Percentiles rank a stretch among this genome's conserved stretches.
Conservation (phyloP, 1,140 invertebrate species). For the Drosophila setifemur region DNA sequence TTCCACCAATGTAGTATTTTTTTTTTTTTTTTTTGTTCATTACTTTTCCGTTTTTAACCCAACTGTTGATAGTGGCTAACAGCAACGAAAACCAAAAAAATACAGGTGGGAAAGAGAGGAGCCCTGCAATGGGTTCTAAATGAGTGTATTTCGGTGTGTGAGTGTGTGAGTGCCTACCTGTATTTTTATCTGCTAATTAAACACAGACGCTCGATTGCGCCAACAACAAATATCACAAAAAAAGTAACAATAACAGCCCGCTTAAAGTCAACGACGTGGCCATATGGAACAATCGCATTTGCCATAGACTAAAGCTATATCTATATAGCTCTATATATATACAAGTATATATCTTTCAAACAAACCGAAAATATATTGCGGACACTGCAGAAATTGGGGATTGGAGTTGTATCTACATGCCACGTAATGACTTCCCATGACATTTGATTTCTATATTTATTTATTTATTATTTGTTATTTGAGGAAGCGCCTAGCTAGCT, state of each 20-base stretch:
- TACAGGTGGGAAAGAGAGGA: neutral
- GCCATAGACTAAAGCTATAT: neutral
- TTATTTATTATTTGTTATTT: neutral
- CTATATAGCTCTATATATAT: slow-evolving; percentile 1
- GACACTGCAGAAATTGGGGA: neutral
- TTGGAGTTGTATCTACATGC: slow-evolving; percentile 3
- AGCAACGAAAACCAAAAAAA: slow-evolving; percentile 18
- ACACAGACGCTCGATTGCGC: slow-evolving; percentile 75
- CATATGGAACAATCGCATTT: slow-evolving; percentile 43
- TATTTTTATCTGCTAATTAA: slow-evolving; percentile 81
- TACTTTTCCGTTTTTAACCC: neutral
- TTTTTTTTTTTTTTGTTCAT: too few relatives aligned
- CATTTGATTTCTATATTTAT: slow-evolving; percentile 8
- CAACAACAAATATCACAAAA: slow-evolving; percentile 15
- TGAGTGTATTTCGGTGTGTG: slow-evolving; percentile 17
- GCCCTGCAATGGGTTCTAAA: too few relatives aligned
- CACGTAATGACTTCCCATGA: too few relatives aligned
- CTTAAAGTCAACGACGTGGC: slow-evolving; percentile 75
- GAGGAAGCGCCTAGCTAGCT: neutral
- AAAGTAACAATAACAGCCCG: slow-evolving; percentile 42
- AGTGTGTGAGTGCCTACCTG: slow-evolving; percentile 60
- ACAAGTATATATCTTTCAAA: neutral
- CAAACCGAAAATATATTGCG: neutral
- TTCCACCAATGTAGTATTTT: too few relatives aligned
- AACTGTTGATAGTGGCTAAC: slow-evolving; percentile 16